Conservation (phyloP, 1,140 invertebrate genomes). For the Drosophila mauritiana region DNA sequence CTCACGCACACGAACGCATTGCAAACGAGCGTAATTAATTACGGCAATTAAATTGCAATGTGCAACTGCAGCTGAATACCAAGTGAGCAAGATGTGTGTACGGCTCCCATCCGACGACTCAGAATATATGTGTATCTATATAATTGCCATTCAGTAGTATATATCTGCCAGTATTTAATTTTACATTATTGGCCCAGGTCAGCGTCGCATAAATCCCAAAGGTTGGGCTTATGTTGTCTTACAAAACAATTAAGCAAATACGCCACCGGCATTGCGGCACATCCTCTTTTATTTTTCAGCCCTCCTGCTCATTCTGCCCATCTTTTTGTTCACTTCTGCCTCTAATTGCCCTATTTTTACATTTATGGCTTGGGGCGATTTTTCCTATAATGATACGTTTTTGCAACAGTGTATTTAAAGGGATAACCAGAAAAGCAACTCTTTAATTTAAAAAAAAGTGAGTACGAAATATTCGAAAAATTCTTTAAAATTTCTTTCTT, state of each 20-base stretch:
- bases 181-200: constrained; percentile 43
- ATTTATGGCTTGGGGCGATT: constrained; percentile 11
- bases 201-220: constrained; percentile 13
- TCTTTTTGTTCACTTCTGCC: constrained; percentile 1
- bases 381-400: neutral
- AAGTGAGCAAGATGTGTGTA: constrained; percentile 24
- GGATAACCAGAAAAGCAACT: neutral
- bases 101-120: neutral
- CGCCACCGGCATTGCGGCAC: constrained; percentile 25
- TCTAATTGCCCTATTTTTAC: constrained; percentile 33
- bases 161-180: constrained; percentile 44
- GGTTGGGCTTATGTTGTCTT: constrained; percentile 29
- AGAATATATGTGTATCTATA: too few species aligned
- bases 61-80: constrained; percentile 40
- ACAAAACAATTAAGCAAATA: constrained; percentile 57
- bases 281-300: neutral
- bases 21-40: constrained; percentile 50
- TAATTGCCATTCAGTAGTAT: constrained; percentile 12
- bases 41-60: constrained; percentile 71
- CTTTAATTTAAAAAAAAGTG: neutral
- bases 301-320: neutral
- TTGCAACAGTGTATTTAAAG: neutral
- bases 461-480: too few species aligned
- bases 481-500: too few species aligned
- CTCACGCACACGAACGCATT: constrained; percentile 9